Percentiles rank a stretch among this genome's conserved stretches.
These are phyloP conservation scores for Phymatocera aterrima DNA, from an alignment of 2,888 invertebrate genomes.

Conservation along the genomic window DNA sequence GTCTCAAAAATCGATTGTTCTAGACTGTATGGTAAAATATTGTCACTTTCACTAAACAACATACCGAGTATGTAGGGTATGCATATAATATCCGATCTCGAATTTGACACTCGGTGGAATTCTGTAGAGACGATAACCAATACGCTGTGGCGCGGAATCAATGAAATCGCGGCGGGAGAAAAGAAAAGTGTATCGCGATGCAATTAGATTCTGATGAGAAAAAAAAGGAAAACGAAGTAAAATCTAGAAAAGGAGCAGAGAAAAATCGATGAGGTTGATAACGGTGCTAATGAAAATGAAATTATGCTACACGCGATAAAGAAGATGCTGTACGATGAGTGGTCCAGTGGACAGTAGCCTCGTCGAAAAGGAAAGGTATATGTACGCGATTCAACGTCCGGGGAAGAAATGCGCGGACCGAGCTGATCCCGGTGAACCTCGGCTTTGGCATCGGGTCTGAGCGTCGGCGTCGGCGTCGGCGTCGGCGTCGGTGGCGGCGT, in stretches of 20 bases:
- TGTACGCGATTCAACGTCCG: conserved; percentile 55
- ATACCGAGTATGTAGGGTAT: no score
- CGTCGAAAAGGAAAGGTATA: neutral
- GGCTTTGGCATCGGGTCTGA: conserved; percentile 14
- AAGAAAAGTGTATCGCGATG: no score
- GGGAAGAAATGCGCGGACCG: conserved; percentile 54
- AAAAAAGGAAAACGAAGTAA: neutral
- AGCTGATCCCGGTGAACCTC: conserved; percentile 4
- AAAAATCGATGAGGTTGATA: neutral
- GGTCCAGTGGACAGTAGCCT: conserved; percentile 35
- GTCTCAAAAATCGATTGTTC: no score
- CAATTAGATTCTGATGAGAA: no score
- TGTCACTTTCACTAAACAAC: no score
- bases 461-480: conserved; percentile 38
- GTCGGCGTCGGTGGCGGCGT: neutral
- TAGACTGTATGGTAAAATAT: no score
- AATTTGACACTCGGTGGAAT: no score
- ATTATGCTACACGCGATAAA: conserved; percentile 4
- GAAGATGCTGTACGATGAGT: conserved; percentile 17
- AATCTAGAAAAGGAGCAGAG: neutral
- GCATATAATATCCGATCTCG: no score
- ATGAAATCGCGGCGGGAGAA: no score
- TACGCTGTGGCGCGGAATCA: no score
- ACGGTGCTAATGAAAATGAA: conserved; percentile 16
- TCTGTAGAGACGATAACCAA: no score